These are phyloP conservation scores for Tangara arthus DNA, from an alignment of 2,797 vertebrate species.

Conservation along the genomic window DNA sequence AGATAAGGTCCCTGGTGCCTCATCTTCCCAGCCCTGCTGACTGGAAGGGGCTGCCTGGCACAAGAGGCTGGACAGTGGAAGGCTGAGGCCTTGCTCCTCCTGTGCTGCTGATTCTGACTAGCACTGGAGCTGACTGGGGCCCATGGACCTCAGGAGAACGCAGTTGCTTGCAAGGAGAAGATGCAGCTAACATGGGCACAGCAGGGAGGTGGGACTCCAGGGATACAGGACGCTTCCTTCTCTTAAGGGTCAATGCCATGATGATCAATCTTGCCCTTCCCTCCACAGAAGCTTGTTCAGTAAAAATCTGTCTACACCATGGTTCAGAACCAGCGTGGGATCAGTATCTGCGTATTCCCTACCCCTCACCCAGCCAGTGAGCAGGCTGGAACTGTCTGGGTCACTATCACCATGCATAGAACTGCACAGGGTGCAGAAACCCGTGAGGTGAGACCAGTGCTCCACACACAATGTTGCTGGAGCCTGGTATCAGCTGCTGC, in stretches of 20 bases:
- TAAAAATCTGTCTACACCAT: not conserved
- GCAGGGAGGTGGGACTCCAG: not conserved
- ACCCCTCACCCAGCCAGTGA: fast-evolving
- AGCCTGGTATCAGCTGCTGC: not conserved
- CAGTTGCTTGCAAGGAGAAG: not conserved
- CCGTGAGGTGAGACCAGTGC: not conserved
- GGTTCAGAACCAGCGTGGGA: not conserved
- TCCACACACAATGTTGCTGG: not conserved
- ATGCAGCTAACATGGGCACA: not conserved
- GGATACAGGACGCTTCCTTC: not conserved
- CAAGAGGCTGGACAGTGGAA: not conserved
- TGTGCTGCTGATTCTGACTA: not conserved
- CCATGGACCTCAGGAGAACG: not conserved
- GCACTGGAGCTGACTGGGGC: not conserved
- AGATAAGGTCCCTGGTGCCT: not conserved
- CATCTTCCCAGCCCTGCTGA: not conserved
- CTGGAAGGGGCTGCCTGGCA: not conserved
- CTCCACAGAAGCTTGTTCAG: not conserved
- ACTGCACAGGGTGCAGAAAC: not conserved
- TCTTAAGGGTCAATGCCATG: not conserved
- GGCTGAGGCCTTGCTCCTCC: not conserved
- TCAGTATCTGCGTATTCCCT: not conserved
- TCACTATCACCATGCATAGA: not conserved
- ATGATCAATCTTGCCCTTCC: not conserved
- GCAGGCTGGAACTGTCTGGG: not conserved